These are phyloP conservation scores for Xylocampa areola DNA, from an alignment of 2,888 invertebrate genomes.

Conservation along the genomic window DNA sequence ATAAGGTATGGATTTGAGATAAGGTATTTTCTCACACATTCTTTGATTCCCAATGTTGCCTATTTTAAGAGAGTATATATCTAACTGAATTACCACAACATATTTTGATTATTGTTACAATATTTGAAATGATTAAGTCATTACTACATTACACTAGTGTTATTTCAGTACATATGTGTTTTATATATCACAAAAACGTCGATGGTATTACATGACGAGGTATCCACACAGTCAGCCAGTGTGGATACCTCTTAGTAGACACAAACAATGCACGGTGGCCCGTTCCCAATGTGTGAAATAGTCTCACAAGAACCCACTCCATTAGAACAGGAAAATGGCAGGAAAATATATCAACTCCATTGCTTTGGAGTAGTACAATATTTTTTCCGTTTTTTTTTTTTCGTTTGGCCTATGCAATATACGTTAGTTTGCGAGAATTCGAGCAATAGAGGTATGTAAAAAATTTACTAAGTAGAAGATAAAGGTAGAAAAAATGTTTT, in stretches of 20 bases:
- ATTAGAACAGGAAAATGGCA: slow-evolving; percentile 23
- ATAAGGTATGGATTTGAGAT: too few relatives aligned
- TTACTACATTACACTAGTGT: too few relatives aligned
- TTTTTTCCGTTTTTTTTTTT: not conserved
- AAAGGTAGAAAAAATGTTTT: not conserved
- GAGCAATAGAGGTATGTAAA: not conserved
- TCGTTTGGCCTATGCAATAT: slow-evolving; percentile 18
- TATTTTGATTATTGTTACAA: too few relatives aligned
- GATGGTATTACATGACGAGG: slow-evolving; percentile 58
- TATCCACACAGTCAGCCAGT: slow-evolving; percentile 51
- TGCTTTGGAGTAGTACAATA: slow-evolving; percentile 3
- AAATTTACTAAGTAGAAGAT: too few relatives aligned
- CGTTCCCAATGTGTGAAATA: slow-evolving; percentile 52
- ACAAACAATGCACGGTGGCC: slow-evolving; percentile 60
- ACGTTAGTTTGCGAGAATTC: too few relatives aligned
- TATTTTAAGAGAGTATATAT: too few relatives aligned
- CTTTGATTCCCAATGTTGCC: too few relatives aligned
- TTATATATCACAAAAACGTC: slow-evolving; percentile 61
- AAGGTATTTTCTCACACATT: too few relatives aligned
- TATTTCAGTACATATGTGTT: not conserved
- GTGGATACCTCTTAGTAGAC: slow-evolving; percentile 53
- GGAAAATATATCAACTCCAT: slow-evolving; percentile 28
- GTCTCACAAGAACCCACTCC: slow-evolving; percentile 42
- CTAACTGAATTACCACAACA: too few relatives aligned
- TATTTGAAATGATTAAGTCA: too few relatives aligned